Evolutionary conservation across 2,113 vertebrate genomes (phyloP).

Genomic region (Leptocoma aspasia): DNA sequence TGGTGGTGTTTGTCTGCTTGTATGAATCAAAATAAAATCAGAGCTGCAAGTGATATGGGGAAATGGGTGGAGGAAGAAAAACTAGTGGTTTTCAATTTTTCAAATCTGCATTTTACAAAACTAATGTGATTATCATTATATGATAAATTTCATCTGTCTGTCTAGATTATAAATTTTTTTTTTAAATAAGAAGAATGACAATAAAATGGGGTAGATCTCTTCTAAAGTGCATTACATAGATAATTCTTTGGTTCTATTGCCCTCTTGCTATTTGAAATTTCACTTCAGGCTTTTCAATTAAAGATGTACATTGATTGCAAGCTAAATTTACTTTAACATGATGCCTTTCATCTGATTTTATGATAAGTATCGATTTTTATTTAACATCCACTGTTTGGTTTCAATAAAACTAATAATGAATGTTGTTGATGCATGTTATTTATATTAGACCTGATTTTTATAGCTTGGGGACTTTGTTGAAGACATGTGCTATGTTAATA

Average conservation of each 20-base stretch:
- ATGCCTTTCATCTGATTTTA: slow-evolving; percentile 15
- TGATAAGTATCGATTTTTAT: slow-evolving; percentile 31
- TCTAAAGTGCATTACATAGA: not conserved
- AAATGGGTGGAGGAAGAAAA: not conserved
- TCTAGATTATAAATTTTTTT: not conserved
- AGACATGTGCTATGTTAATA: not conserved
- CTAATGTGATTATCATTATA: not conserved
- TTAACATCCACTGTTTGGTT: not conserved
- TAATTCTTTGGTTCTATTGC: not conserved
- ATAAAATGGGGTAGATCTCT: not conserved
- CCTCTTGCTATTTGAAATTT: not conserved
- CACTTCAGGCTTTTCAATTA: slow-evolving; percentile 1
- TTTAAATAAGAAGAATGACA: not conserved
- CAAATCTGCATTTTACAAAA: not conserved
- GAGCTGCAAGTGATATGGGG: not conserved
- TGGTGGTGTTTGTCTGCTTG: not conserved
- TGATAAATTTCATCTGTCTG: not conserved
- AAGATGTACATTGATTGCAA: not conserved
- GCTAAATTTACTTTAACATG: slow-evolving; percentile 21
- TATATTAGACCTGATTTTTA: not conserved
- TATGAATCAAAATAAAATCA: not conserved
- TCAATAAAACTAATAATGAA: slow-evolving; percentile 38
- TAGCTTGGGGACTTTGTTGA: not conserved
- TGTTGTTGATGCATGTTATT: slow-evolving; percentile 17
- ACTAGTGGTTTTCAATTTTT: not conserved